A percentile compares a stretch with the other conserved stretches of the same genome.
Evolutionary conservation across 1,140 invertebrate species (phyloP).

Genomic region (Heliconius melpomene): DNA sequence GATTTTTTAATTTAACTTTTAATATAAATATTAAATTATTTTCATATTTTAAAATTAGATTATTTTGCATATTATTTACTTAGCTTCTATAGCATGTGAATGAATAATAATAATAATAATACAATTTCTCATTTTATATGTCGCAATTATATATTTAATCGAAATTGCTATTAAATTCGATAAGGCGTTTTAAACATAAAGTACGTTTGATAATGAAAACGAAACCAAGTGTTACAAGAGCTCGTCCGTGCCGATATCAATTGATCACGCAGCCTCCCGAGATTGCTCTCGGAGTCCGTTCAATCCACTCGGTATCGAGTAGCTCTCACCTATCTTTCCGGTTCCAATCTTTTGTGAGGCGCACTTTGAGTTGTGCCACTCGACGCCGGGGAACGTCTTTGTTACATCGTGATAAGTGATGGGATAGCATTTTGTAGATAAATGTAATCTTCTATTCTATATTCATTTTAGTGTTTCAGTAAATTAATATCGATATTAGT

Average conservation of each 20-base stretch:
- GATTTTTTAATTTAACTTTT: slow-evolving; percentile 28
- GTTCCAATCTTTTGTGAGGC: slow-evolving; percentile 76
- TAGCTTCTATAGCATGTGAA: no score
- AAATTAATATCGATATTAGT: background rate
- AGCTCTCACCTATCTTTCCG: slow-evolving; percentile 74
- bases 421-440: slow-evolving; percentile 45
- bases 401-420: slow-evolving; percentile 71
- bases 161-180: slow-evolving; percentile 33
- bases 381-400: slow-evolving; percentile 68
- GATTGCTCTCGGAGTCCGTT: slow-evolving; percentile 61
- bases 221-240: slow-evolving; percentile 54
- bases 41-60: no score
- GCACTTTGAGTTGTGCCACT: slow-evolving; percentile 66
- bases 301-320: slow-evolving; percentile 64
- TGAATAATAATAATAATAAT: background rate
- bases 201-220: slow-evolving; percentile 42
- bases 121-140: background rate
- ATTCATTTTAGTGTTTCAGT: slow-evolving; percentile 24
- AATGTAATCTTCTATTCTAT: slow-evolving; percentile 37
- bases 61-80: no score
- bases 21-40: no score
- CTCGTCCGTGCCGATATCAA: slow-evolving; percentile 67
- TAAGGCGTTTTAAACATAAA: slow-evolving; percentile 31
- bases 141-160: background rate
- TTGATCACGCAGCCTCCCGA: slow-evolving; percentile 74